These are phyloP conservation scores for Taeniopygia guttata DNA, from an alignment of 2,797 vertebrate species.

Conservation along the genomic window DNA sequence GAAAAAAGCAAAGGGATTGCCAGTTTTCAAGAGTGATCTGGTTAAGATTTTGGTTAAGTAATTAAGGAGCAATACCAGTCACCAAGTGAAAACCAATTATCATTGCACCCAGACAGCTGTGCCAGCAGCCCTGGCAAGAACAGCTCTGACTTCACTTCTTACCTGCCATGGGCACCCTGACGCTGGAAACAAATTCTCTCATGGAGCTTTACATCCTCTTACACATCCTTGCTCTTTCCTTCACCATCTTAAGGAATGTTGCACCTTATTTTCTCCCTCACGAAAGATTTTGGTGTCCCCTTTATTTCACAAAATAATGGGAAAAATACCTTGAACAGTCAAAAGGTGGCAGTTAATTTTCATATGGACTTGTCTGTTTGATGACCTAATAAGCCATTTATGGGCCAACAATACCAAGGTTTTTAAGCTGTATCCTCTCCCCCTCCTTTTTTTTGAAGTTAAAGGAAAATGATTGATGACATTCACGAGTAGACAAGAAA, in stretches of 20 bases:
- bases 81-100: neutral
- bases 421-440: neutral
- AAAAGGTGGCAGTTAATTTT: neutral
- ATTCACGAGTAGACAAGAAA: slow-evolving; percentile 17
- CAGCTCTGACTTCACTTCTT: neutral
- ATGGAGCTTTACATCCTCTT: neutral
- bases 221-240: neutral
- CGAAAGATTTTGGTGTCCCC: neutral
- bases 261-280: neutral
- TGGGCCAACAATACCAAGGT: neutral
- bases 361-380: neutral
- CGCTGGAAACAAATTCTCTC: neutral
- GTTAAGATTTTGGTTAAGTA: neutral
- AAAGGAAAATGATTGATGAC: neutral
- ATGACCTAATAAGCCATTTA: neutral
- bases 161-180: fast-evolving
- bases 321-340: neutral
- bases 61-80: neutral
- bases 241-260: neutral
- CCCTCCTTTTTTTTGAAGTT: fast-evolving
- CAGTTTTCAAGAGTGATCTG: neutral
- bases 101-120: neutral
- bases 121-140: neutral
- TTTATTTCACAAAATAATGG: neutral
- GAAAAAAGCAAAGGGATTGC: fast-evolving